Base-by-base conservation (phyloP, 2,797 vertebrate species). In the Danio albolineatus region DNA sequence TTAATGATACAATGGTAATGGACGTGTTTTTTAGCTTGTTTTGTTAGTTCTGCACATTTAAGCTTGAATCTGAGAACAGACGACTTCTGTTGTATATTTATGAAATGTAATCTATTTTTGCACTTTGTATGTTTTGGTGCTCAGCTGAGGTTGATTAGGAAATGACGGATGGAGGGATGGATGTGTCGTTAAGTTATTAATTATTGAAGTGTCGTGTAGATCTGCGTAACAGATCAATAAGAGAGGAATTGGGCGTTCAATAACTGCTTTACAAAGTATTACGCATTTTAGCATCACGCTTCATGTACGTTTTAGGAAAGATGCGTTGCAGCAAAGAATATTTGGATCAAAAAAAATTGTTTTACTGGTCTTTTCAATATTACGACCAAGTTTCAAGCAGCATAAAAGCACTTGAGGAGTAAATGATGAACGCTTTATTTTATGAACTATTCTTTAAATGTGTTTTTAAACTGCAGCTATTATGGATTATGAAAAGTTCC, bases 71-170 rank as follows among this genome's bases (percentile, higher is more conserved):
- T n/a, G n/a, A n/a, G n/a, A n/a, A n/a, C n/a, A n/a, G n/a, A n/a
- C n/a, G n/a, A n/a, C n/a, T 59, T 48, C 43, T 46, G 43, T 48
- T 36, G 13, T 21, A 5, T 66, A 46, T 66, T 67, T 57, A 28
- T 66, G 1, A 44, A 43, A 76, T 43, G 48, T 10, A 12, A 10
- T 76, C 5, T 8, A 0, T 66, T 56, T 43, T 46, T 36, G 62
- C 51, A 57, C 74, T 57, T 56, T 56, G 17, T 36, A 21, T 43
- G 73, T 8, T 48, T 64, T 43, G 61, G 14, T 51, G 14, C 49
- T 73, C 14, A 36, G 17, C 13, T 48, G 4, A 4, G 7, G 36
- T n/a, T 36, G 62, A 19, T 66, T 46, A 7, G 12, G 14, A 62
- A 43, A 64, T 19, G 17, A 43, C 16, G 41, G 61, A 19, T 51